Evolutionary conservation across 2,113 vertebrate genomes (phyloP), one percentile per base, ranked within the genome.

Genomic region (Actinemys pallida): DNA sequence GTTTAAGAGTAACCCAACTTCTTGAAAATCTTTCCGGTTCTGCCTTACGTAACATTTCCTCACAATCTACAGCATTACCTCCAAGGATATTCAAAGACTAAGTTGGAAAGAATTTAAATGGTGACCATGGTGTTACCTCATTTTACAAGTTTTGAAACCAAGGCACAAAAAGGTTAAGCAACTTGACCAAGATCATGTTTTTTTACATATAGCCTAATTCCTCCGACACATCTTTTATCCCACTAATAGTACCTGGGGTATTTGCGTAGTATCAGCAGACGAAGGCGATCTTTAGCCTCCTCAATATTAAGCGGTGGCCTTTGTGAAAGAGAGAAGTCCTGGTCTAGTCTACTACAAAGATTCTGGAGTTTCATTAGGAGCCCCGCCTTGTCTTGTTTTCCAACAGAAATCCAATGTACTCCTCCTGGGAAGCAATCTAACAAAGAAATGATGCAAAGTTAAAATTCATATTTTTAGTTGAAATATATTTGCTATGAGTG

Each of bases 331-430:
- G 98, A 96, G 31, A 97, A 97, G 52, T 99, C 99, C 72, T 99
- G 98, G 90, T 99, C 99, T 98, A 99, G 95, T 22, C 99, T 99
- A 69, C 99, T 98, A 57, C 99, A 99, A 90, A 99, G 97, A 84
- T 99, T 99, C 96, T 99, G 99, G 85, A 99, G 98, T 95, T 99
- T 99, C 95, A 99, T 99, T 84, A 99, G 98, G 82, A 99, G 98
- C 42, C 99, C 99, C 39, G 99, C 97, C 96, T 99, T 99, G 93
- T 99, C 99, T 95, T 99, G 98, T 93, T 99, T 99, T 69, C 99
- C 99, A 52, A 99, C 95, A 86, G 99, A 99, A 93, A 99, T 95
- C 99, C 99, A 99, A 81, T 99, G 98, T 81, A 99, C 98, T 57
- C 99, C 99, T 89, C 98, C 99, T 35, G 99, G 99, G 94, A 99